Base-by-base conservation (phyloP, 2,113 vertebrate species). In the Eptesicus fuscus region DNA sequence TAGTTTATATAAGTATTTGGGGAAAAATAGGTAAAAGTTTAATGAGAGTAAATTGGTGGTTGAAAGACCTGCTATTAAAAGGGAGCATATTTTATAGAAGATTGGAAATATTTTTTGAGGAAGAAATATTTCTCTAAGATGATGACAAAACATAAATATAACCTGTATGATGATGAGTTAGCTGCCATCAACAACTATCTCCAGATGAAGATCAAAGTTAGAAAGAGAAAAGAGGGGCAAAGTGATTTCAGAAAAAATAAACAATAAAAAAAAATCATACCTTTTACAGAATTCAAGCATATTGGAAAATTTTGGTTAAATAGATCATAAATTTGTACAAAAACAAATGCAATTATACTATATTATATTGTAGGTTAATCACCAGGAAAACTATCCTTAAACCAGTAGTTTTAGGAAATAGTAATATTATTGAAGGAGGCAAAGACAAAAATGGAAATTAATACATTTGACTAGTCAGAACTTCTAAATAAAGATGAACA, bases 61-160 rank as follows among this genome's bases (percentile, higher is more conserved):
- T 89, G 18, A 93, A 97, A 96, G 11, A 96, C 51, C 3, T 82
- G 6, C 16, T 89, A 44, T 94, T 69, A 91, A 96, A 86, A 87
- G 30, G 23, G 35, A 93, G 12, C 32, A 23, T 88, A 90, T 90
- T 94, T 73, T 93, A 23, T 78, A 90, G 69, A 70, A 93, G 95
- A 94, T 5, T 93, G 47, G 28, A 94, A 96, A 95, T 94, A 47
- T 7, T 80, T 96, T 96, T 87, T n/a, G 95, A 91, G 37, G 78
- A 9, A 95, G 63, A 92, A 96, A 88, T 86, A 67, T 76, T 76
- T 92, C 47, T 91, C 44, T 88, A 37, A 69, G 53, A 79, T 53
- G 40, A 49, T 93, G 35, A 73, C 6, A 77, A 77, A 35, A 7
- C 30, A 17, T 82, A 5, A 77, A 1, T 80, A 1, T 83, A 92